Percentiles rank a stretch among this genome's conserved stretches.
These are phyloP conservation scores for Nesidiocoris tenuis DNA, from an alignment of 2,888 invertebrate species.

Conservation along the genomic window DNA sequence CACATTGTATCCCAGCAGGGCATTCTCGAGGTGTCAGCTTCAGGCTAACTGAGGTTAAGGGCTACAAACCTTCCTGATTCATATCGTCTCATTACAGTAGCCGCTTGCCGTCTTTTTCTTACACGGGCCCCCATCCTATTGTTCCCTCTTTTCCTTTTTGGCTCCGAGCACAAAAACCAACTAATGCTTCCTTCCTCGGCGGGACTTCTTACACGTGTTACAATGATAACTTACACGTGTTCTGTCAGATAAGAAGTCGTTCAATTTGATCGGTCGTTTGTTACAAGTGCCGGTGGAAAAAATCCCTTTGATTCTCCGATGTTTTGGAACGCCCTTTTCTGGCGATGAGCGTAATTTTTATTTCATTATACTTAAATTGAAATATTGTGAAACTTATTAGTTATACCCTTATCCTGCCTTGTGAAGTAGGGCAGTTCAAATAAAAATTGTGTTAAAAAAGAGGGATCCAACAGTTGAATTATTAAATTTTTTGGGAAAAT, in stretches of 20 bases:
- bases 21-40: background rate
- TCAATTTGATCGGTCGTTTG: background rate
- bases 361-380: too few relatives aligned
- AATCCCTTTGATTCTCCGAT: background rate
- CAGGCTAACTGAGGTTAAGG: background rate
- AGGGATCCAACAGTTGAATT: too few relatives aligned
- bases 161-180: background rate
- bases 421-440: too few relatives aligned
- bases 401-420: too few relatives aligned
- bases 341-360: too few relatives aligned
- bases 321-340: too few relatives aligned
- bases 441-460: too few relatives aligned
- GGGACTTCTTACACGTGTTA: background rate
- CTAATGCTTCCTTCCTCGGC: background rate
- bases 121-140: background rate
- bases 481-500: too few relatives aligned
- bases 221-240: background rate
- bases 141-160: background rate
- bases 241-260: background rate
- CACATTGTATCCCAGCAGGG: background rate
- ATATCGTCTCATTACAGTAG: slow-evolving; percentile 8
- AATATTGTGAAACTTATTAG: too few relatives aligned
- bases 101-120: background rate
- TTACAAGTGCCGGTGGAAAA: background rate
- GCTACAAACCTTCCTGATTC: background rate